These are phyloP conservation scores for Morone chrysops DNA, from an alignment of 2,113 vertebrate species.

Conservation along the genomic window DNA sequence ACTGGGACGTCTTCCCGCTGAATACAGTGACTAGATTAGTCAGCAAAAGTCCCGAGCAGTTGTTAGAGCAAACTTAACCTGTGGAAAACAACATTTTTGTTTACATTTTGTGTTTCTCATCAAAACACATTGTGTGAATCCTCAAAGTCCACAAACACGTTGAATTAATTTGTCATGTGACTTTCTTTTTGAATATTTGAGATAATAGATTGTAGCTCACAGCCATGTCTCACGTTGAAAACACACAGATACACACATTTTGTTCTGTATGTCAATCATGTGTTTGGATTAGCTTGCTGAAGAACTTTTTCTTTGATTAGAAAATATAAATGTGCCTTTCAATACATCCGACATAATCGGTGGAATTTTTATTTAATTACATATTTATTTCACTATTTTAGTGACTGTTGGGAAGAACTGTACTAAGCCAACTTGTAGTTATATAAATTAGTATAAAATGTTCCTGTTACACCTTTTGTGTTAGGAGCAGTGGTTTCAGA, in stretches of 20 bases:
- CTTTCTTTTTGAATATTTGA: not conserved
- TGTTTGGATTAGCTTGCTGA: not conserved
- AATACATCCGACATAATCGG: not conserved
- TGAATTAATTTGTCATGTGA: not conserved
- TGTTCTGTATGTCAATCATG: not conserved
- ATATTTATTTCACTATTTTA: not conserved
- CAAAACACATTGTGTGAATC: too few species aligned
- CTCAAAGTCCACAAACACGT: not conserved
- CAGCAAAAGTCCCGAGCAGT: not conserved
- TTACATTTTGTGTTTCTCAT: too few species aligned
- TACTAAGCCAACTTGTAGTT: not conserved
- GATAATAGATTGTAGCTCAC: too few species aligned
- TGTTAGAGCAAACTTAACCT: not conserved
- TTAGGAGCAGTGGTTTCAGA: not conserved
- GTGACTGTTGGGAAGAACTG: not conserved
- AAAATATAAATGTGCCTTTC: not conserved
- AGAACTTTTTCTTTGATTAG: not conserved
- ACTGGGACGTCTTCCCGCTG: not conserved
- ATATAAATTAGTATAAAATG: too few species aligned
- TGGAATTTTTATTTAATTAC: not conserved
- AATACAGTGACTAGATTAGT: not conserved
- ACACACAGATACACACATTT: too few species aligned
- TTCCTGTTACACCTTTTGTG: not conserved
- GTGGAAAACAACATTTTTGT: not conserved
- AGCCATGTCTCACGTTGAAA: too few species aligned